A percentile compares a stretch with the other conserved stretches of the same genome.
These are phyloP conservation scores for Trematocara nigrifrons DNA, from an alignment of 2,113 vertebrate genomes.

Conservation along the genomic window DNA sequence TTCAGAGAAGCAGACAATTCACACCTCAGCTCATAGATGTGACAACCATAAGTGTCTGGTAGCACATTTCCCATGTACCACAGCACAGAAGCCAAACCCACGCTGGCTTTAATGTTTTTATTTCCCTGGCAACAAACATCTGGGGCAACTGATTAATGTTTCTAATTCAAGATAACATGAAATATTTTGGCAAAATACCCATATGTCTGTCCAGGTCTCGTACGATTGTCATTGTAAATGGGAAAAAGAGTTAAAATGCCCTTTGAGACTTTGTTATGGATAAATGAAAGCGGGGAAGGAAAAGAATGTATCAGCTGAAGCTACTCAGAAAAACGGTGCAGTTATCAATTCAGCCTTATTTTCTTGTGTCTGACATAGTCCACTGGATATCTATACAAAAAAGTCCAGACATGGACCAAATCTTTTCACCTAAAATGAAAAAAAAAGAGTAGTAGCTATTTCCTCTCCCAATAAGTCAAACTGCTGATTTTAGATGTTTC, in stretches of 20 bases:
- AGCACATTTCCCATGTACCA: conserved; percentile 3
- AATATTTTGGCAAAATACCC: conserved; percentile 17
- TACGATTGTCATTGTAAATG: conserved; percentile 21
- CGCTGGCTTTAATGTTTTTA: not conserved
- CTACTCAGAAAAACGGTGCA: not conserved
- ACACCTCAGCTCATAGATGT: not conserved
- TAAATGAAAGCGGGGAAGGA: not conserved
- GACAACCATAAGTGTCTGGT: not conserved
- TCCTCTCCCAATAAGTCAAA: not conserved
- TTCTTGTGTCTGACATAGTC: not conserved
- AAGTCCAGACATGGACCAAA: not conserved
- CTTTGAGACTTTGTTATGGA: not conserved
- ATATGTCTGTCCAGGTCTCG: conserved; percentile 1
- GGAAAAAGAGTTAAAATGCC: conserved; percentile 1
- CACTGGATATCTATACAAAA: not conserved
- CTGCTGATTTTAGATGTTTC: conserved; percentile 22
- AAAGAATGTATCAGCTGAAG: not conserved
- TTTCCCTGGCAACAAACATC: conserved; percentile 18
- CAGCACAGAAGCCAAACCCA: not conserved
- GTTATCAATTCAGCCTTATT: not conserved
- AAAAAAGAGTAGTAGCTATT: not conserved
- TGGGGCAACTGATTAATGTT: not conserved
- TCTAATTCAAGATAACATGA: conserved; percentile 15
- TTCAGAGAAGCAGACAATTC: conserved; percentile 4
- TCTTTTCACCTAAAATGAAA: not conserved